Conservation (phyloP, 2,113 vertebrate genomes). For the Etia nguti region DNA sequence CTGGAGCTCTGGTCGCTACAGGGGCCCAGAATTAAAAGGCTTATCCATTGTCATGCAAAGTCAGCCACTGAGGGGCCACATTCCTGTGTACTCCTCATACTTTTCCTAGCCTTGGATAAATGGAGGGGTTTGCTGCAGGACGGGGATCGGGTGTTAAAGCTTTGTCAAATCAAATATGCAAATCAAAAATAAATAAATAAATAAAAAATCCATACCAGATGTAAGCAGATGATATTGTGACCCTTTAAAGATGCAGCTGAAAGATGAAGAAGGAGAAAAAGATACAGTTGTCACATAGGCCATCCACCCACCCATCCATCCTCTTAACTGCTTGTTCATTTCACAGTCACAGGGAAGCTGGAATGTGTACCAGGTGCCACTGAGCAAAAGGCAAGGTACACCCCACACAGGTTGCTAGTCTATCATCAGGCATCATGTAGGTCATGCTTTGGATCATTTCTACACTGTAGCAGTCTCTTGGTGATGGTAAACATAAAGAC, state of each 20-base stretch:
- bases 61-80: neutral
- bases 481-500: neutral
- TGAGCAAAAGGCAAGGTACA: neutral
- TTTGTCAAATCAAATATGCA: neutral
- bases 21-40: neutral
- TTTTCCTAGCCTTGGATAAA: neutral
- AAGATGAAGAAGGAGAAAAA: neutral
- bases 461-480: neutral
- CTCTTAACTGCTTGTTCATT: neutral
- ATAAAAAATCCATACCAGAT: neutral
- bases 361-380: neutral
- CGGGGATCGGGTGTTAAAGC: neutral
- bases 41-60: neutral
- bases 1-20: neutral
- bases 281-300: neutral
- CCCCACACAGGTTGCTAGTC: neutral
- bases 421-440: neutral
- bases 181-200: neutral
- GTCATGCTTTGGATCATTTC: neutral
- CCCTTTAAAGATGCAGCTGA: neutral
- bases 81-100: neutral
- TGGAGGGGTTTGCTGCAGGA: neutral
- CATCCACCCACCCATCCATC: neutral
- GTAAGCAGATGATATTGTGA: neutral
- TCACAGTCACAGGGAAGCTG: neutral